Percentiles rank a stretch among this genome's conserved stretches.
These are phyloP conservation scores for Distichodus sexfasciatus DNA, from an alignment of 2,797 vertebrate genomes.

Conservation along the genomic window DNA sequence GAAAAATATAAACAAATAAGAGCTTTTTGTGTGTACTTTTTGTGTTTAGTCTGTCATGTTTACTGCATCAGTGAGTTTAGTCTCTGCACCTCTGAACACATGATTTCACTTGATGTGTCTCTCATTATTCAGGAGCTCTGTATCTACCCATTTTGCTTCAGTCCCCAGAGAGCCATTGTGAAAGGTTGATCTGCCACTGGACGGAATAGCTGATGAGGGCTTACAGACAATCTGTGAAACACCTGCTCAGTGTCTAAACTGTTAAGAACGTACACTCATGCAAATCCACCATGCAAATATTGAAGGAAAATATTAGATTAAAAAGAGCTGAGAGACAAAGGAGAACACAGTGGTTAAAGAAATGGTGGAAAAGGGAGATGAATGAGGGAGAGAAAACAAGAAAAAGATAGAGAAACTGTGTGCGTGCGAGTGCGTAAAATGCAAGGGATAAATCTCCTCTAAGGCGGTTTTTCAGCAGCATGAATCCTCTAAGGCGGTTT, in stretches of 20 bases:
- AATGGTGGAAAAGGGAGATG: not conserved
- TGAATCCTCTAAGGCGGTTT: conserved; percentile 28
- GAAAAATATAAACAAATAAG: no score
- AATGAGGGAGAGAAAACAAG: not conserved
- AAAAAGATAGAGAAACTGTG: not conserved
- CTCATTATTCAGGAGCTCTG: conserved; percentile 29
- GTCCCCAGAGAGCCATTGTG: conserved; percentile 25
- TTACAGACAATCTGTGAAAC: conserved; percentile 60
- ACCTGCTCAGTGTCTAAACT: conserved; percentile 63
- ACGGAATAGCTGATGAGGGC: conserved; percentile 48
- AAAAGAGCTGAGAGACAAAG: not conserved
- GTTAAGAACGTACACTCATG: conserved; percentile 5
- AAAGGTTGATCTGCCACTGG: conserved; percentile 13
- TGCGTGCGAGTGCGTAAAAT: not conserved
- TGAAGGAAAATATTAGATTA: conserved; percentile 1
- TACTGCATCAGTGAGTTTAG: not conserved
- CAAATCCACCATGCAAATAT: conserved; percentile 6
- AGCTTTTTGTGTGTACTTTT: no score
- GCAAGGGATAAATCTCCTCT: not conserved
- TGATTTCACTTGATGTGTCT: conserved; percentile 1
- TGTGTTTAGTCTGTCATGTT: no score
- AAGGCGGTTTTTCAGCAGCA: conserved; percentile 49
- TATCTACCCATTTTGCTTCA: conserved; percentile 13
- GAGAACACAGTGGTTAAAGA: not conserved
- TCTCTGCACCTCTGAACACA: not conserved